These are phyloP conservation scores for Helicoverpa zea DNA, from an alignment of 1,140 invertebrate genomes.

Conservation along the genomic window DNA sequence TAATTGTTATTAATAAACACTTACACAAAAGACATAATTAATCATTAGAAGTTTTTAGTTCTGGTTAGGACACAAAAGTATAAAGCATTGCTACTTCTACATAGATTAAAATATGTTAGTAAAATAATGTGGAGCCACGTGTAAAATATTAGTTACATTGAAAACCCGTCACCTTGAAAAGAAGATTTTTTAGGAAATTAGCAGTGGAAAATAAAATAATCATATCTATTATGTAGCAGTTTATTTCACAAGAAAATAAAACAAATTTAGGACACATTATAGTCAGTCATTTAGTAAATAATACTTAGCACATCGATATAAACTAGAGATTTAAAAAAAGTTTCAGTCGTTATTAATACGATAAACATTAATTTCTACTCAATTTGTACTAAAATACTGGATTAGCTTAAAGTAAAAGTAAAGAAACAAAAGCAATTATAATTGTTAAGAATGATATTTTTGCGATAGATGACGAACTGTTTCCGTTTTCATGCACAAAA, in stretches of 20 bases:
- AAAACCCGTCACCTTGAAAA: background rate
- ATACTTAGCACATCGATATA: background rate
- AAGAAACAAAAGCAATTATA: constrained; percentile 41
- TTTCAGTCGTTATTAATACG: constrained; percentile 31
- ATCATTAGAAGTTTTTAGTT: too few species aligned
- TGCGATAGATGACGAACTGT: constrained; percentile 46
- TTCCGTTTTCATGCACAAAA: constrained; percentile 58
- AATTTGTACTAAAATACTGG: constrained; percentile 8
- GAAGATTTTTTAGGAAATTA: background rate
- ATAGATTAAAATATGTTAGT: too few species aligned
- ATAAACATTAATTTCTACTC: constrained; percentile 1
- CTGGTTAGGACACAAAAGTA: too few species aligned
- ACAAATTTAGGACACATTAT: background rate
- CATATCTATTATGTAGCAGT: background rate
- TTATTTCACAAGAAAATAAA: constrained; percentile 13
- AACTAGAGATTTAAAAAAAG: background rate
- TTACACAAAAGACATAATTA: background rate
- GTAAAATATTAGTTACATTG: too few species aligned
- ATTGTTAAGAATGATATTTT: constrained; percentile 53
- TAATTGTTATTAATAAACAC: background rate
- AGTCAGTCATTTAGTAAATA: constrained; percentile 27
- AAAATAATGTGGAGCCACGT: too few species aligned
- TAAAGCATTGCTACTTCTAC: too few species aligned
- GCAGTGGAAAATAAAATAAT: background rate
- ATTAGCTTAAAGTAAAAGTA: constrained; percentile 16